These are phyloP conservation scores for Arge pagana DNA, from an alignment of 2,888 invertebrate genomes.

Conservation along the genomic window DNA sequence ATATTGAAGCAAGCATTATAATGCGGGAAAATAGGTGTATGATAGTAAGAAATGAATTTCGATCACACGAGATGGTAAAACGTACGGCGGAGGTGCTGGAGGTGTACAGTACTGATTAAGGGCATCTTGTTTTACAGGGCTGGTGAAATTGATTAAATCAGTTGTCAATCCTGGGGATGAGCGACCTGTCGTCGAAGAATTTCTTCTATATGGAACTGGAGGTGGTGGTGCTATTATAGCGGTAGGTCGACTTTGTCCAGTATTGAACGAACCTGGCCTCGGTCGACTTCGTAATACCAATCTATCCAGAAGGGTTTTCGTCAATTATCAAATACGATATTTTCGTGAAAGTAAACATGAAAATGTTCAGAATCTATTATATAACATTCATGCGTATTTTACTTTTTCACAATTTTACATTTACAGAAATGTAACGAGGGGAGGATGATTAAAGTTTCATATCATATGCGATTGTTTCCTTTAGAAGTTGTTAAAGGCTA, in stretches of 20 bases:
- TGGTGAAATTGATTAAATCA: conserved; percentile 55
- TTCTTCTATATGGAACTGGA: conserved; percentile 52
- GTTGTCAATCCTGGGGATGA: conserved; percentile 40
- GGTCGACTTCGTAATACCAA: conserved; percentile 63
- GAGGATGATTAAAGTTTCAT: too few relatives aligned
- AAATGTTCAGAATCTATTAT: too few relatives aligned
- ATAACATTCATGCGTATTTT: too few relatives aligned
- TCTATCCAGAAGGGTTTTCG: conserved; percentile 46
- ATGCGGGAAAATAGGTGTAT: too few relatives aligned
- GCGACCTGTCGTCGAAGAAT: conserved; percentile 50
- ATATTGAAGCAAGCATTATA: too few relatives aligned
- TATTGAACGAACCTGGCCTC: conserved; percentile 63
- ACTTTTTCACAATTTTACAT: too few relatives aligned
- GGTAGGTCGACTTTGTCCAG: conserved; percentile 55
- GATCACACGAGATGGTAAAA: too few relatives aligned
- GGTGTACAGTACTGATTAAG: conserved; percentile 48
- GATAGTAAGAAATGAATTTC: too few relatives aligned
- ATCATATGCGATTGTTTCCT: too few relatives aligned
- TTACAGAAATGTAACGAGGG: too few relatives aligned
- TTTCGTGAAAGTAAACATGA: too few relatives aligned
- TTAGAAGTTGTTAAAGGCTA: too few relatives aligned
- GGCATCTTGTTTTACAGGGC: conserved; percentile 52
- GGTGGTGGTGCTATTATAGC: conserved; percentile 60
- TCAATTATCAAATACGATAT: not conserved
- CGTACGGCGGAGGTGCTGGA: conserved; percentile 48